phyloP scores from a whole-genome alignment of 2,113 vertebrate genomes.

The Brachypodius melanocephalos region DNA sequence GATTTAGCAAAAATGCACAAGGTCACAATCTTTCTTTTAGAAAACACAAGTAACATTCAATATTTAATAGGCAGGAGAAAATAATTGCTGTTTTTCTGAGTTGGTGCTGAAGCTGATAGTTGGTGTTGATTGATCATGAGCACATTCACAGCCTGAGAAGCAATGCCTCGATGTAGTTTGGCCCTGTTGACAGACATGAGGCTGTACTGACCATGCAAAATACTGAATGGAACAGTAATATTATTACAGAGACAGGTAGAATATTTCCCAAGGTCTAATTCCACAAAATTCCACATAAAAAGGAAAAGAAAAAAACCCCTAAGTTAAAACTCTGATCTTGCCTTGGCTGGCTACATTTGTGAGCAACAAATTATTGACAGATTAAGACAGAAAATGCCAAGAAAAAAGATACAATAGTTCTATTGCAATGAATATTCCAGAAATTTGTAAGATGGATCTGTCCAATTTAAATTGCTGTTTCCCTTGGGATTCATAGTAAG shows the following conservation, averaged over 20 bases:
- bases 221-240: not conserved
- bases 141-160: not conserved
- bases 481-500: not conserved
- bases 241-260: slow-evolving; percentile 26
- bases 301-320: not conserved
- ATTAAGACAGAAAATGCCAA: not conserved
- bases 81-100: not conserved
- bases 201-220: not conserved
- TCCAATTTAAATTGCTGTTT: not conserved
- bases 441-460: slow-evolving; percentile 12
- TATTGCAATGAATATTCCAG: slow-evolving; percentile 1
- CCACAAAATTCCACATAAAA: slow-evolving; percentile 14
- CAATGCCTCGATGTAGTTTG: not conserved
- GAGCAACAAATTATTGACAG: not conserved
- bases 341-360: slow-evolving; percentile 10
- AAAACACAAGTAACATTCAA: not conserved
- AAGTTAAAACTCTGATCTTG: not conserved
- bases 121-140: not conserved
- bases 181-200: slow-evolving; percentile 13
- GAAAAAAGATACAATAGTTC: slow-evolving; percentile 8
- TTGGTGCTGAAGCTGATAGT: not conserved
- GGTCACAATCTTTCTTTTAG: not conserved
- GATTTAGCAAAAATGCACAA: not conserved
- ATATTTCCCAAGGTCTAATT: slow-evolving; percentile 32
- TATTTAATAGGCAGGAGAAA: not conserved